Conservation (phyloP, 2,113 vertebrate species). For the Periophthalmus modestus region DNA sequence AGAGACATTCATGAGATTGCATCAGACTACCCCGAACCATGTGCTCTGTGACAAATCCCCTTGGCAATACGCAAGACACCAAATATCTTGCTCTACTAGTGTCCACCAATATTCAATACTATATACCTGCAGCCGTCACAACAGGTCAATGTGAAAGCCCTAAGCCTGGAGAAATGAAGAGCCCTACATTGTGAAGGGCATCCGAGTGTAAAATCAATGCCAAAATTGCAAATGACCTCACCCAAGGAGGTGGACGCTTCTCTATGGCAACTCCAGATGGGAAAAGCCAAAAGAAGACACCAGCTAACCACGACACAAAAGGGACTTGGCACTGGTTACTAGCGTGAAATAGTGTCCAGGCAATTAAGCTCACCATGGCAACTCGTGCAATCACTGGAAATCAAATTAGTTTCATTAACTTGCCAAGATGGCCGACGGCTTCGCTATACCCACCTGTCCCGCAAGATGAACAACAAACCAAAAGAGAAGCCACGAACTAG, state of each 20-base stretch:
- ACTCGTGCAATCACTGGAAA: conserved; percentile 87
- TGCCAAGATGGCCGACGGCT: conserved; percentile 95
- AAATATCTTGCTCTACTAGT: too few species aligned
- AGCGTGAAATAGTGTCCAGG: conserved; percentile 82
- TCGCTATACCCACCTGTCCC: conserved; percentile 79
- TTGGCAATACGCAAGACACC: too few species aligned
- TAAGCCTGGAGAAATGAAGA: not conserved
- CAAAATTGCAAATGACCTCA: not conserved
- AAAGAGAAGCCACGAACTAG: conserved; percentile 85
- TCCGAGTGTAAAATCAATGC: not conserved
- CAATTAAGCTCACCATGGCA: conserved; percentile 84
- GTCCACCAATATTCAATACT: too few species aligned
- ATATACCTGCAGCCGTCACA: too few species aligned
- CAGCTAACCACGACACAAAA: conserved; percentile 13
- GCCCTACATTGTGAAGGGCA: too few species aligned
- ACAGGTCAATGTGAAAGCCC: not conserved
- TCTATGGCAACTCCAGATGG: not conserved
- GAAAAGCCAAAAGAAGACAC: not conserved
- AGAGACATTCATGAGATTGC: too few species aligned
- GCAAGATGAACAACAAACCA: conserved; percentile 89
- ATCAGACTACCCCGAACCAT: too few species aligned
- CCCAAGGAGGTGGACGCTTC: not conserved
- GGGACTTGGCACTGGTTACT: conserved; percentile 60
- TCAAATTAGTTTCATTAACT: conserved; percentile 99
- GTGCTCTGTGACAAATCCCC: too few species aligned